Conservation (phyloP, 2,797 vertebrate genomes). For the Gila robusta region DNA sequence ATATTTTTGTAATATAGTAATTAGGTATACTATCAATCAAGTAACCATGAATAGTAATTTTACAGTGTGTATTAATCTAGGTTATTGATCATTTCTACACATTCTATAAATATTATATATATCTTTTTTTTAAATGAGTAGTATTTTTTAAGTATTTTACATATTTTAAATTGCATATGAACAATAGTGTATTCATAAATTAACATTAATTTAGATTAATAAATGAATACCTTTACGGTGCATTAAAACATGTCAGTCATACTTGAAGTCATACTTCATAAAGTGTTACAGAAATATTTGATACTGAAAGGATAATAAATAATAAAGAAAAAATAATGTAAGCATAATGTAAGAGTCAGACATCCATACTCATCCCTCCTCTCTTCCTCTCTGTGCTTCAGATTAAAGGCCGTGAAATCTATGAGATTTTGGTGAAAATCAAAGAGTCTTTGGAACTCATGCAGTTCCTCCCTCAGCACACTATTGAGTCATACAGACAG, state of each 20-base stretch:
- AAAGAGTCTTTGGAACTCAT: conserved; percentile 98
- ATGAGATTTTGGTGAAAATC: conserved; percentile 98
- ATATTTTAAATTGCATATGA: neutral
- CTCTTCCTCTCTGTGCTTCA: conserved; percentile 64
- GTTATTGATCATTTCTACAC: neutral
- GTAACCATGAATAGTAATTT: neutral
- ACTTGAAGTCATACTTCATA: neutral
- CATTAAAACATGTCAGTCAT: neutral
- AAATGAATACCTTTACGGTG: neutral
- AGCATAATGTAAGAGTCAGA: neutral
- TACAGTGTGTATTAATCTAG: neutral
- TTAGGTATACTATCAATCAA: neutral
- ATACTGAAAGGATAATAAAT: neutral
- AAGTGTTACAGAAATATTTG: neutral
- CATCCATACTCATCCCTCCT: neutral
- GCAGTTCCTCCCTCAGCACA: conserved; percentile 98
- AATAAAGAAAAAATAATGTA: neutral
- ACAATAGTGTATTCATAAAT: neutral
- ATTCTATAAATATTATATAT: neutral
- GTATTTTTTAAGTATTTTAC: neutral
- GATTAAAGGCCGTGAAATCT: conserved; percentile 98
- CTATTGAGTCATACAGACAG: conserved; percentile 96
- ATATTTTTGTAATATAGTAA: neutral
- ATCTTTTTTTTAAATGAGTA: no score
- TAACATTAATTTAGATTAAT: neutral